A percentile compares a stretch with the other conserved stretches of the same genome.
Conservation (phyloP, 2,113 vertebrate genomes). For the Poecilia latipinna region DNA sequence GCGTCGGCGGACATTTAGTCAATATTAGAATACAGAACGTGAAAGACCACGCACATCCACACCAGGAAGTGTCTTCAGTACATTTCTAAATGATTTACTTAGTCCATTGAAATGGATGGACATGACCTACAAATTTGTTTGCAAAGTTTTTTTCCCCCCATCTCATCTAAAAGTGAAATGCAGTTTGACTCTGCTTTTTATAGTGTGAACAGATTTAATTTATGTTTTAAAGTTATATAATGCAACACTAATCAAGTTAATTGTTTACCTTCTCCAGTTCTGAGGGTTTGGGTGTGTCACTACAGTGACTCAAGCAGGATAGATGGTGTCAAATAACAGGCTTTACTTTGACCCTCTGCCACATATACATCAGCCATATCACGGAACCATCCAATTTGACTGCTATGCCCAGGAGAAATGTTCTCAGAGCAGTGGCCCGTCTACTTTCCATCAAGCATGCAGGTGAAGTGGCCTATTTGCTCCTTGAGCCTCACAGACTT, state of each 20-base stretch:
- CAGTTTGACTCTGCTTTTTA: constrained; percentile 41
- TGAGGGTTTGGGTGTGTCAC: constrained; percentile 22
- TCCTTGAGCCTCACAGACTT: constrained; percentile 40
- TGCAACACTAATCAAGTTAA: constrained; percentile 34
- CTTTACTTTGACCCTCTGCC: constrained; percentile 26
- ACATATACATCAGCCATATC: constrained; percentile 38
- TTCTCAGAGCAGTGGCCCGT: constrained; percentile 35
- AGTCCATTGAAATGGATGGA: not conserved
- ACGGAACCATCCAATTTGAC: constrained; percentile 36
- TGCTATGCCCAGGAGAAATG: constrained; percentile 35
- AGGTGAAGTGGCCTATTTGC: constrained; percentile 63
- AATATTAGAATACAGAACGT: constrained; percentile 15
- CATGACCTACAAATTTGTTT: constrained; percentile 21
- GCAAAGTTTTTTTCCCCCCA: not conserved
- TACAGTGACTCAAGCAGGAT: constrained; percentile 8
- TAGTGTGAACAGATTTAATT: constrained; percentile 23
- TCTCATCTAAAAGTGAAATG: constrained; percentile 4
- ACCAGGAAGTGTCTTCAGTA: not conserved
- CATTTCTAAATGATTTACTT: not conserved
- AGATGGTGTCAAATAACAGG: constrained; percentile 19
- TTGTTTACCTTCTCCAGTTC: constrained; percentile 21
- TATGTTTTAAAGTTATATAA: constrained; percentile 24
- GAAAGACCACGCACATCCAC: not conserved
- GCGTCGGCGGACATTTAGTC: not conserved
- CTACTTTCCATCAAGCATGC: constrained; percentile 51